Conservation (phyloP, 1,140 invertebrate genomes). For the Hypothenemus hampei region DNA sequence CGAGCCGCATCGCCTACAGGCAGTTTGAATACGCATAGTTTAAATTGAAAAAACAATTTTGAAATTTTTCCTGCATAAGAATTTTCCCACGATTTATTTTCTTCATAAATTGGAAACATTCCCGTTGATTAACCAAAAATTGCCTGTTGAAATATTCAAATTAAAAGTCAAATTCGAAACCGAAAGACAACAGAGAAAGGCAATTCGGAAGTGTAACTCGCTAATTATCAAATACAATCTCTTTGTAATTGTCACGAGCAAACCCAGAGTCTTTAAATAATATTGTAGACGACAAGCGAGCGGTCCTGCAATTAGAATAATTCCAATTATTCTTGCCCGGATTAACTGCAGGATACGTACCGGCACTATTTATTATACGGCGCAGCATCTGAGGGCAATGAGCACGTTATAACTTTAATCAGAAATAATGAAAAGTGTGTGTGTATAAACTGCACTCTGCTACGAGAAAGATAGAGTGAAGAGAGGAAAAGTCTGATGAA, state of each 20-base stretch:
- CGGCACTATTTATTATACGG: slow-evolving; percentile 19
- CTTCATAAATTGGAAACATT: too few species aligned
- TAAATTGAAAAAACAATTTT: too few species aligned
- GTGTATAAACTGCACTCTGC: too few species aligned
- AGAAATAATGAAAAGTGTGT: slow-evolving; percentile 14
- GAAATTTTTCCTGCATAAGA: too few species aligned
- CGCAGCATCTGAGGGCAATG: slow-evolving; percentile 8
- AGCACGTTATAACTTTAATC: slow-evolving; percentile 25
- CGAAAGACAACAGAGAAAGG: slow-evolving; percentile 16
- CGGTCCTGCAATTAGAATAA: slow-evolving; percentile 23
- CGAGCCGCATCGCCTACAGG: too few species aligned
- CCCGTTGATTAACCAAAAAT: slow-evolving; percentile 5
- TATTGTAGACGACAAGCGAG: slow-evolving; percentile 25
- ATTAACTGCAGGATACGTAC: slow-evolving; percentile 21
- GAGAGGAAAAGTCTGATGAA: too few species aligned
- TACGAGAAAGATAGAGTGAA: too few species aligned
- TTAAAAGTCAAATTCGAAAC: slow-evolving; percentile 15
- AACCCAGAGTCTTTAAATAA: slow-evolving; percentile 20
- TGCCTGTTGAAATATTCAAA: slow-evolving; percentile 11
- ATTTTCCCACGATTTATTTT: too few species aligned
- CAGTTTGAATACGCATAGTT: too few species aligned
- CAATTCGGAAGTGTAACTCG: slow-evolving; percentile 15
- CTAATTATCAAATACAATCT: slow-evolving; percentile 23
- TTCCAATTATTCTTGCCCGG: slow-evolving; percentile 23
- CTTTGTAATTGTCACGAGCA: slow-evolving; percentile 20